Conservation (phyloP, 2,113 vertebrate species). For the Engraulis encrasicolus region DNA sequence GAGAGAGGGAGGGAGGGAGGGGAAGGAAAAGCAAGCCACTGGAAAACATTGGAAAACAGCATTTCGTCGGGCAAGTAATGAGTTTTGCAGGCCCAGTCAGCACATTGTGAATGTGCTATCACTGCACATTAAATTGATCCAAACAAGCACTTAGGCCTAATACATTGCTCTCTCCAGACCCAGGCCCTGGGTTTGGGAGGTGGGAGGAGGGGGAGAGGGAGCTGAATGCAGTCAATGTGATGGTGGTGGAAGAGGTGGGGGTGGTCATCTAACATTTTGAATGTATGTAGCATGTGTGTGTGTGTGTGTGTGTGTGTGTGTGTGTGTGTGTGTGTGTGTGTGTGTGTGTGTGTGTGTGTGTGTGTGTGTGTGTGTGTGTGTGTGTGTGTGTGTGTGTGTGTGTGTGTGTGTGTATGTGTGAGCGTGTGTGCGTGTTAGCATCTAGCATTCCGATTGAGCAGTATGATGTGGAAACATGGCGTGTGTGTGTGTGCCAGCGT, state of each 20-base stretch:
- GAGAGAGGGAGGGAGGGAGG: too few species aligned
- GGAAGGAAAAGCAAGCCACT: constrained; percentile 33
- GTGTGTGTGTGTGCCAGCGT: background rate
- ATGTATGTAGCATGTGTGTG: too few species aligned
- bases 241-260: background rate
- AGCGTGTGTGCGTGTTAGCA: background rate
- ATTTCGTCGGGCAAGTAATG: constrained; percentile 62
- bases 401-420: background rate
- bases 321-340: too few species aligned
- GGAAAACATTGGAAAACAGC: constrained; percentile 54
- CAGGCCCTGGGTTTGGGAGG: constrained; percentile 50
- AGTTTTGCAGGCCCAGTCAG: constrained; percentile 71
- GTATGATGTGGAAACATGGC: background rate
- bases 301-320: too few species aligned
- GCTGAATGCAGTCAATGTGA: background rate
- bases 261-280: too few species aligned
- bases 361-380: too few species aligned
- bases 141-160: constrained; percentile 75
- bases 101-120: constrained; percentile 75
- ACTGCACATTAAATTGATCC: constrained; percentile 78
- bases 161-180: constrained; percentile 70
- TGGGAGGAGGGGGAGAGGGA: constrained; percentile 41
- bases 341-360: too few species aligned
- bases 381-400: background rate
- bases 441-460: too few species aligned